Evolutionary conservation across 2,797 vertebrate species (phyloP).

Genomic region (Australoheros facetus): DNA sequence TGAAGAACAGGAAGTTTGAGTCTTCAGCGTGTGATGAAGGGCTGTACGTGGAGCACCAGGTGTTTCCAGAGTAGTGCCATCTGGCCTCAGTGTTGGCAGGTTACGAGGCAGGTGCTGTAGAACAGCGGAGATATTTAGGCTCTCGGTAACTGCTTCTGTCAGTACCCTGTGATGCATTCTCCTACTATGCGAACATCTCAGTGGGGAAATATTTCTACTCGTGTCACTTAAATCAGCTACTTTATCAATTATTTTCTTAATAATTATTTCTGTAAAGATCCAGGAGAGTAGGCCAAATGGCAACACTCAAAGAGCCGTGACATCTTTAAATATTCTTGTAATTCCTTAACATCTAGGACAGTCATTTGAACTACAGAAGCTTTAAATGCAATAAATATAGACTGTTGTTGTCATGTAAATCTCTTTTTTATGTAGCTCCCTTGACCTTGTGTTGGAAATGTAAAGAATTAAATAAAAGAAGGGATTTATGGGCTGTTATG

Average conservation of each 20-base stretch:
- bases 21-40: slow-evolving; percentile 33
- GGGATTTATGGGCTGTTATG: background rate
- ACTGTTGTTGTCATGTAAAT: background rate
- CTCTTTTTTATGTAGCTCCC: background rate
- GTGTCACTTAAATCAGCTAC: background rate
- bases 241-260: background rate
- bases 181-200: slow-evolving; percentile 1
- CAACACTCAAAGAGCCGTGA: background rate
- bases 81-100: slow-evolving; percentile 73
- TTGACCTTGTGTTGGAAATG: background rate
- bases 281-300: too few relatives aligned
- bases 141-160: slow-evolving; percentile 54
- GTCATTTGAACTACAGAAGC: background rate
- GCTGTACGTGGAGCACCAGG: slow-evolving; percentile 67
- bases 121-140: slow-evolving; percentile 60
- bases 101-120: slow-evolving; percentile 57
- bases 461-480: background rate
- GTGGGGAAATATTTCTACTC: background rate
- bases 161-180: slow-evolving; percentile 43
- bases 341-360: background rate
- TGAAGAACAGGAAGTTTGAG: slow-evolving; percentile 30
- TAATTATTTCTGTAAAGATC: background rate
- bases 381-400: background rate
- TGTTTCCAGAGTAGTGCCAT: slow-evolving; percentile 77
- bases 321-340: background rate